These are phyloP conservation scores for Dasysyrphus tricinctus DNA, from an alignment of 2,888 invertebrate genomes.

Conservation along the genomic window DNA sequence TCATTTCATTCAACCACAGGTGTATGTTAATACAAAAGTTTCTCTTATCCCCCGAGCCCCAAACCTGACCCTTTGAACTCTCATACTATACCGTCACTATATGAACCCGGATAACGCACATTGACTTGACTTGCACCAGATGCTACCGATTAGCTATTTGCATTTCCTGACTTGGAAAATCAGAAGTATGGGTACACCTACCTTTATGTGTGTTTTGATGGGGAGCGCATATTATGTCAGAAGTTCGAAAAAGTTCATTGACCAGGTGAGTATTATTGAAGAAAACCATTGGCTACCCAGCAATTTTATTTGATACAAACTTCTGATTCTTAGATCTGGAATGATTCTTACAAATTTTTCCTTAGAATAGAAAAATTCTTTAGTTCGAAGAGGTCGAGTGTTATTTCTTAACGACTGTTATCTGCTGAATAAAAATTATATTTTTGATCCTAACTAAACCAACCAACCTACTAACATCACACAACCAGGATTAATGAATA, in stretches of 20 bases:
- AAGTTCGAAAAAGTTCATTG: constrained; percentile 57
- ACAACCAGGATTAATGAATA: too few relatives aligned
- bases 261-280: constrained; percentile 23
- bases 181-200: background rate
- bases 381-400: too few relatives aligned
- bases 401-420: too few relatives aligned
- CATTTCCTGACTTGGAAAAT: constrained; percentile 34
- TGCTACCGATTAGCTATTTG: constrained; percentile 56
- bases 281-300: too few relatives aligned
- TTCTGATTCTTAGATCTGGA: too few relatives aligned
- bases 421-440: too few relatives aligned
- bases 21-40: constrained; percentile 30
- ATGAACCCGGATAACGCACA: constrained; percentile 27
- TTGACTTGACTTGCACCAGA: constrained; percentile 54
- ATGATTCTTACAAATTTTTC: too few relatives aligned
- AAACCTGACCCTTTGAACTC: background rate
- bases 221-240: constrained; percentile 1
- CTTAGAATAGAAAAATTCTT: too few relatives aligned
- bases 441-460: too few relatives aligned
- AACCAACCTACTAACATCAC: too few relatives aligned
- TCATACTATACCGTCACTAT: background rate
- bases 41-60: background rate
- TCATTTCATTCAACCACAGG: constrained; percentile 54
- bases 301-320: too few relatives aligned
- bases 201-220: background rate